Conservation (phyloP, 2,888 invertebrate genomes). For the Drosophila kambysellisi region DNA sequence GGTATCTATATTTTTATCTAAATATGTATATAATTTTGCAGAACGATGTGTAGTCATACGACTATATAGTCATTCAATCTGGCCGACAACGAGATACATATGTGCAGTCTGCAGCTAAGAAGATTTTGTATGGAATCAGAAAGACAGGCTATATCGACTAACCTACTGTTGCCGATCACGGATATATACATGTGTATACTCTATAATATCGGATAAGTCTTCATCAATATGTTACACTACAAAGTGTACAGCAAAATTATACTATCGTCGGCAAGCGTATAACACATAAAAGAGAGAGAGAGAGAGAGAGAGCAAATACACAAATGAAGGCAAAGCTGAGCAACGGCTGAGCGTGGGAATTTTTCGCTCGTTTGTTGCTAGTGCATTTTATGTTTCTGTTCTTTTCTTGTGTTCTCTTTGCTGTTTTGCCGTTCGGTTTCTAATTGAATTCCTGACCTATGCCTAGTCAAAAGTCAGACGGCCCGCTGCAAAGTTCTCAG, state of each 20-base stretch:
- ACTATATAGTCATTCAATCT: background rate
- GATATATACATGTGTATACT: background rate
- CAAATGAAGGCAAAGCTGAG: constrained; percentile 9
- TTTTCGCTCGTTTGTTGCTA: constrained; percentile 3
- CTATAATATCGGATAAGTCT: background rate
- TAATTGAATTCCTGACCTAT: constrained; percentile 75
- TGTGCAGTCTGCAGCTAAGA: background rate
- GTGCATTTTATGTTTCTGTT: background rate
- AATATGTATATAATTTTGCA: background rate
- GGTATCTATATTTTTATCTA: background rate
- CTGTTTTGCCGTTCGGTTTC: constrained; percentile 30
- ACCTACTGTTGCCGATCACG: background rate
- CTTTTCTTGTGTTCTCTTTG: background rate
- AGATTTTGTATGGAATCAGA: background rate
- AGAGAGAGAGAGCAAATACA: background rate
- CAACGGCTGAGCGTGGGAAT: constrained; percentile 37
- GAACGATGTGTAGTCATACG: background rate
- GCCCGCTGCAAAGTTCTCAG: constrained; percentile 13
- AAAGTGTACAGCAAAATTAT: background rate
- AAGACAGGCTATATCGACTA: background rate
- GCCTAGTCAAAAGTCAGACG: constrained; percentile 52
- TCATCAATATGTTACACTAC: background rate
- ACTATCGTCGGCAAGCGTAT: background rate
- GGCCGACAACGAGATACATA: background rate
- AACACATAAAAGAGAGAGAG: background rate